These are phyloP conservation scores for Pangasius sanitwongsei DNA, from an alignment of 2,797 vertebrate genomes.

Conservation along the genomic window DNA sequence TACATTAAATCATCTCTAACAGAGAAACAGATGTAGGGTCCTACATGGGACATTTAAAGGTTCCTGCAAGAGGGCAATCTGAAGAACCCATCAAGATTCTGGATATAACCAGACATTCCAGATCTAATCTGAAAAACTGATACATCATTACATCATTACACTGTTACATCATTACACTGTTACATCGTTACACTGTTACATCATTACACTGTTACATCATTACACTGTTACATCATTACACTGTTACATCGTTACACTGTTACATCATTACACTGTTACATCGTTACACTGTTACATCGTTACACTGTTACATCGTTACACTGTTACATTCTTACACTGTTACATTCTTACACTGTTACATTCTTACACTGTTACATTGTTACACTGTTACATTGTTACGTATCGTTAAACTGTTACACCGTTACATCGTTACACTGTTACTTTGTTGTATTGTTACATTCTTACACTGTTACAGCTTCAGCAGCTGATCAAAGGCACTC, in stretches of 20 bases:
- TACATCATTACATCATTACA: neutral
- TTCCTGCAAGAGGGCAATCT: neutral
- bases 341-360: neutral
- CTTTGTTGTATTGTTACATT: no score
- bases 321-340: neutral
- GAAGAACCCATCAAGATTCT: neutral
- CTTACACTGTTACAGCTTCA: neutral
- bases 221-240: neutral
- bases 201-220: neutral
- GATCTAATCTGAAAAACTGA: neutral
- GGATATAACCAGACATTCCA: neutral
- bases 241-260: neutral
- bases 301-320: neutral
- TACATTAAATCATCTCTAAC: neutral
- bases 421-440: no score
- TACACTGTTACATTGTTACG: neutral
- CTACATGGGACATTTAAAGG: neutral
- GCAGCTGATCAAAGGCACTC: no score
- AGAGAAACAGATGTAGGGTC: neutral
- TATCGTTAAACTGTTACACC: no score
- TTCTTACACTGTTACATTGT: neutral
- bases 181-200: neutral
- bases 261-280: neutral
- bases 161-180: neutral
- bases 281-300: neutral